These are phyloP conservation scores for Sanderia malayensis DNA, from an alignment of 30 jellyfish, hydroid and myxozoan genomes.

Conservation along the genomic window DNA sequence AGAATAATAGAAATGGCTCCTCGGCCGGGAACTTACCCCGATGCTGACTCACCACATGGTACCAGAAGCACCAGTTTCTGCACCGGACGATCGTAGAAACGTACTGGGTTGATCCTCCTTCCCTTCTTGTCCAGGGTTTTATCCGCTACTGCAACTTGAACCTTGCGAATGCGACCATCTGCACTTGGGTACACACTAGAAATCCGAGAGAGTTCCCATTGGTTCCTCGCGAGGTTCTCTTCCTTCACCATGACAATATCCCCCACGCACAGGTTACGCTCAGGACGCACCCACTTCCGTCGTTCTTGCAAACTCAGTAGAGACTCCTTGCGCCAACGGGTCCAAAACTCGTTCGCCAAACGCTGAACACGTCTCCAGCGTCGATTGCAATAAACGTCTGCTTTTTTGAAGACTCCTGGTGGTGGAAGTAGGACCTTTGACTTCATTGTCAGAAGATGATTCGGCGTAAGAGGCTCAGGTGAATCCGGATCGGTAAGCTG, in stretches of 20 bases:
- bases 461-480: slow-evolving; percentile 49
- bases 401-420: slow-evolving; percentile 35
- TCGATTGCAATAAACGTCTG: slow-evolving; percentile 15
- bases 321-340: slow-evolving; percentile 37
- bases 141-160: slow-evolving; percentile 18
- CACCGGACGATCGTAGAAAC: slow-evolving; percentile 25
- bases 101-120: slow-evolving; percentile 19
- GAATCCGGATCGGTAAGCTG: slow-evolving; percentile 29
- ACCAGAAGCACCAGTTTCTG: slow-evolving; percentile 25
- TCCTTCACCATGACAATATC: slow-evolving; percentile 24
- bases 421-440: slow-evolving; percentile 38
- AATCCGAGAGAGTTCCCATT: slow-evolving; percentile 32
- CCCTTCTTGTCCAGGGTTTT: slow-evolving; percentile 11
- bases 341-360: slow-evolving; percentile 36
- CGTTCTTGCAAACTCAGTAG: slow-evolving; percentile 22
- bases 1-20: slow-evolving; percentile 13
- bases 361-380: slow-evolving; percentile 41
- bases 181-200: slow-evolving; percentile 18
- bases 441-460: slow-evolving; percentile 41
- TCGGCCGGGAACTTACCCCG: slow-evolving; percentile 29
- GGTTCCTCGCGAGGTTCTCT: slow-evolving; percentile 20
- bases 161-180: slow-evolving; percentile 22
- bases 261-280: slow-evolving; percentile 8
- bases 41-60: slow-evolving; percentile 4
- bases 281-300: slow-evolving; percentile 14